Evolutionary conservation across 1,140 invertebrate genomes (phyloP).

Genomic region (Eciton burchellii): DNA sequence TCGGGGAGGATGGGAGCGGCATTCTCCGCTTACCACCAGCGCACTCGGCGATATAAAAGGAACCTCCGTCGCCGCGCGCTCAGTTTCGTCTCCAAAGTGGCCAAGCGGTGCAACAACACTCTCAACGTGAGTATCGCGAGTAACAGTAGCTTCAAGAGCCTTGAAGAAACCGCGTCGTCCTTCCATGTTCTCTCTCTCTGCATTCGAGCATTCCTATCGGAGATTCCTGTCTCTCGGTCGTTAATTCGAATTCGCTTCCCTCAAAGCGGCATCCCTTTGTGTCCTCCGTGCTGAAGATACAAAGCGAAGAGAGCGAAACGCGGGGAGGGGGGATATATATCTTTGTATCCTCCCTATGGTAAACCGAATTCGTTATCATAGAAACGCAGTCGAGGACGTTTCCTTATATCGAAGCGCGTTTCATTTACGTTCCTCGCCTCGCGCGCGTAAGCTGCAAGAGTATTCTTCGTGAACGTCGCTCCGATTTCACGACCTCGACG

Average conservation of each 20-base stretch:
- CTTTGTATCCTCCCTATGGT: too few species aligned
- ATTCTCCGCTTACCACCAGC: conserved; percentile 35
- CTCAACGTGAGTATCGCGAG: conserved; percentile 74
- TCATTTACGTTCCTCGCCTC: neutral
- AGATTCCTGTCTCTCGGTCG: too few species aligned
- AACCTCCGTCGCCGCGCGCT: conserved; percentile 74
- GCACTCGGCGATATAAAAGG: conserved; percentile 79
- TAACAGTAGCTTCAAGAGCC: neutral
- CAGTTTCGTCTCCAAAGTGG: conserved; percentile 76
- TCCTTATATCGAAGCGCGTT: neutral
- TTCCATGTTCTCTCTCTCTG: neutral
- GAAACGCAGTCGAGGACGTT: neutral
- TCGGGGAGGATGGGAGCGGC: conserved; percentile 51
- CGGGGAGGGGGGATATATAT: too few species aligned
- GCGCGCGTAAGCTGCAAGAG: neutral
- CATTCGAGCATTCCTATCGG: too few species aligned
- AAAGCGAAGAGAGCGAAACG: too few species aligned
- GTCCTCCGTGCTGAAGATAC: too few species aligned
- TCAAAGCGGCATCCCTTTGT: too few species aligned
- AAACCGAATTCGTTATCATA: neutral
- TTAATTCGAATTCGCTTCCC: too few species aligned
- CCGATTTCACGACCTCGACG: conserved; percentile 38
- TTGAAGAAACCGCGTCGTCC: neutral
- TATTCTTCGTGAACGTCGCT: conserved; percentile 30
- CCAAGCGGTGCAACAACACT: conserved; percentile 70